Evolutionary conservation across 2,113 vertebrate genomes (phyloP).

Genomic region (Xenopus laevis): DNA sequence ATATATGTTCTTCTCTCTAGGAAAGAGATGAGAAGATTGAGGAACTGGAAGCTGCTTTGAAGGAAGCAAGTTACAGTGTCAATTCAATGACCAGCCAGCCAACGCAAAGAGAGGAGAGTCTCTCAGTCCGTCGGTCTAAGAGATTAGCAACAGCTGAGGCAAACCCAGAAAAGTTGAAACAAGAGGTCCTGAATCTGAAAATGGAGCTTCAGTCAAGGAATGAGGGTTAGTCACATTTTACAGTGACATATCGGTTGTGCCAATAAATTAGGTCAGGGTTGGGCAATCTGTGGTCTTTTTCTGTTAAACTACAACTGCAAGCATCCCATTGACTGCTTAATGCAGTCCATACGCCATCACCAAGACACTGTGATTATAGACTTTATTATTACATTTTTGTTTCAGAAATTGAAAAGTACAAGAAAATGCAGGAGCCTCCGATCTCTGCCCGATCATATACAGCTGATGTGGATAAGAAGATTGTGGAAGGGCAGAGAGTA

Average conservation of each 20-base stretch:
- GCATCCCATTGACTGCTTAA: no score
- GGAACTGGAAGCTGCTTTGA: constrained; percentile 70
- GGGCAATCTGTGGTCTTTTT: no score
- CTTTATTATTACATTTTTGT: constrained; percentile 5
- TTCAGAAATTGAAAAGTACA: constrained; percentile 75
- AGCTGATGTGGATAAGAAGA: constrained; percentile 78
- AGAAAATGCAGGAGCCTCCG: constrained; percentile 68
- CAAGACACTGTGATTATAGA: neutral
- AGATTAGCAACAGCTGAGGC: constrained; percentile 50
- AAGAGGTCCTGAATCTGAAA: constrained; percentile 57
- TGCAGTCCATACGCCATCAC: no score
- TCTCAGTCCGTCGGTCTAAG: constrained; percentile 68
- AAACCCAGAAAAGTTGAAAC: constrained; percentile 25
- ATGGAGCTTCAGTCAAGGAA: constrained; percentile 68
- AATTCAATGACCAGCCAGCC: constrained; percentile 9
- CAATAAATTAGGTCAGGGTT: no score
- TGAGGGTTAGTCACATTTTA: constrained; percentile 59
- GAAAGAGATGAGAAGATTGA: constrained; percentile 82
- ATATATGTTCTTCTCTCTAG: constrained; percentile 52
- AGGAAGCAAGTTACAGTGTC: constrained; percentile 55
- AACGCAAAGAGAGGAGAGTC: constrained; percentile 38
- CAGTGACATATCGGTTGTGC: no score
- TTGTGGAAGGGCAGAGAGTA: constrained; percentile 89
- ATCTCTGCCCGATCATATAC: constrained; percentile 67
- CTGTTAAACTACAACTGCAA: no score